phyloP scores from a whole-genome alignment of 2,888 invertebrate genomes.

The Cosmorhoe ocellata region DNA sequence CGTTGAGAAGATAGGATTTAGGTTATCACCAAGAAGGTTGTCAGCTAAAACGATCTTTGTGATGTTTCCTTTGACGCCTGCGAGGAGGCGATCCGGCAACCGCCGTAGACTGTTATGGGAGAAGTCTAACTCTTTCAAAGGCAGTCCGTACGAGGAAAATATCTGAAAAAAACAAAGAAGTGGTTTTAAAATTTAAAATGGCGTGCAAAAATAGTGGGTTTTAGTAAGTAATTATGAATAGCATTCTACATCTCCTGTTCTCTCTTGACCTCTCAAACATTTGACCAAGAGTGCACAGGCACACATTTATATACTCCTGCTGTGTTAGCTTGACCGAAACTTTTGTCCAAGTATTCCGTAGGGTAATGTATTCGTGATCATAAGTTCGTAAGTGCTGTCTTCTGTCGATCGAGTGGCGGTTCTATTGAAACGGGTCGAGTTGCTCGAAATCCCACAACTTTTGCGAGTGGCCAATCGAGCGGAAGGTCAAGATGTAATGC shows the following conservation, averaged over 20 bases:
- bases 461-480: conserved; percentile 18
- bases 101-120: conserved; percentile 91
- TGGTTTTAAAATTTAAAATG: not conserved
- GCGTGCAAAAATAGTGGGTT: too few relatives aligned
- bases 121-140: conserved; percentile 89
- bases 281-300: not conserved
- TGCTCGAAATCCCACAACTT: conserved; percentile 22
- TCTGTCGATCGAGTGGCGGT: conserved; percentile 27
- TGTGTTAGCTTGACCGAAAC: conserved; percentile 20
- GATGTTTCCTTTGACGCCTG: conserved; percentile 85
- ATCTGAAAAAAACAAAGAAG: conserved; percentile 67
- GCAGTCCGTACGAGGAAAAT: conserved; percentile 87
- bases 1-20: conserved; percentile 95
- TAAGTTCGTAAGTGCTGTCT: conserved; percentile 31
- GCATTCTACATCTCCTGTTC: too few relatives aligned
- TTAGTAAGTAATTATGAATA: too few relatives aligned
- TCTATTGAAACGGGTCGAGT: conserved; percentile 21
- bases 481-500: conserved; percentile 16
- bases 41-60: conserved; percentile 88
- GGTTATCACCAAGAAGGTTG: conserved; percentile 93
- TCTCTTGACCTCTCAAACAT: too few relatives aligned
- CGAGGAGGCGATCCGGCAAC: conserved; percentile 88
- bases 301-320: too few relatives aligned
- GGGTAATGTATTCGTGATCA: conserved; percentile 37
- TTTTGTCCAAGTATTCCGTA: conserved; percentile 22